A percentile compares a stretch with the other conserved stretches of the same genome.
Conservation (phyloP, 2,888 invertebrate genomes). For the Drosophila testacea region DNA sequence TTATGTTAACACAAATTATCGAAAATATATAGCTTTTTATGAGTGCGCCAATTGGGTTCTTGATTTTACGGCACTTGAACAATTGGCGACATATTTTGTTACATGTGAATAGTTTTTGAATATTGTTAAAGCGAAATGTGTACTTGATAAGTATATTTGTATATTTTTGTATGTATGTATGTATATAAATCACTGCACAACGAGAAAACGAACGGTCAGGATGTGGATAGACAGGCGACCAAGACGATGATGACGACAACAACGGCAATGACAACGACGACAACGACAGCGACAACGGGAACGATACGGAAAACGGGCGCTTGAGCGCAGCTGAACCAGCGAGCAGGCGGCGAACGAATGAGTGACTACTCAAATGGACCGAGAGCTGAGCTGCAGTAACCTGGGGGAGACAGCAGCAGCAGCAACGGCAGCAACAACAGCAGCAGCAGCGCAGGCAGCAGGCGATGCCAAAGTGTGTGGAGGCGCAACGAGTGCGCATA, state of each 20-base stretch:
- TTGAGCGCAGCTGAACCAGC: constrained; percentile 79
- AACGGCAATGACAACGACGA: constrained; percentile 24
- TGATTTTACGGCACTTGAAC: constrained; percentile 44
- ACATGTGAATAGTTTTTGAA: constrained; percentile 25
- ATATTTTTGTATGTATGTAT: background rate
- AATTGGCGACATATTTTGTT: constrained; percentile 38
- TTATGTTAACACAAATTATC: constrained; percentile 54
- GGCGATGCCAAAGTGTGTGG: constrained; percentile 51
- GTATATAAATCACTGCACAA: constrained; percentile 18
- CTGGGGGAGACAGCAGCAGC: constrained; percentile 57
- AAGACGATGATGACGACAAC: constrained; percentile 33
- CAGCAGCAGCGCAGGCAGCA: constrained; percentile 49
- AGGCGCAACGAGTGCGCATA: constrained; percentile 78
- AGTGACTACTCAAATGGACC: constrained; percentile 79
- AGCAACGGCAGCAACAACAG: constrained; percentile 29
- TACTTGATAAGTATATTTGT: background rate
- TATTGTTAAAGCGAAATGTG: constrained; percentile 4
- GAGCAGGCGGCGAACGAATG: constrained; percentile 79
- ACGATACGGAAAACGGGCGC: constrained; percentile 52
- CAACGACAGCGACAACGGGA: constrained; percentile 24
- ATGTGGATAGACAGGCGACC: constrained; percentile 35
- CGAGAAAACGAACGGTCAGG: constrained; percentile 22
- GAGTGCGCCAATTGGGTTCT: constrained; percentile 36
- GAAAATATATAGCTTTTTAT: constrained; percentile 34
- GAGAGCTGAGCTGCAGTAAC: constrained; percentile 72